Percentiles rank a stretch among this genome's conserved stretches.
These are phyloP conservation scores for Minunthozetes semirufus DNA, from an alignment of 2,888 invertebrate species.

Conservation along the genomic window DNA sequence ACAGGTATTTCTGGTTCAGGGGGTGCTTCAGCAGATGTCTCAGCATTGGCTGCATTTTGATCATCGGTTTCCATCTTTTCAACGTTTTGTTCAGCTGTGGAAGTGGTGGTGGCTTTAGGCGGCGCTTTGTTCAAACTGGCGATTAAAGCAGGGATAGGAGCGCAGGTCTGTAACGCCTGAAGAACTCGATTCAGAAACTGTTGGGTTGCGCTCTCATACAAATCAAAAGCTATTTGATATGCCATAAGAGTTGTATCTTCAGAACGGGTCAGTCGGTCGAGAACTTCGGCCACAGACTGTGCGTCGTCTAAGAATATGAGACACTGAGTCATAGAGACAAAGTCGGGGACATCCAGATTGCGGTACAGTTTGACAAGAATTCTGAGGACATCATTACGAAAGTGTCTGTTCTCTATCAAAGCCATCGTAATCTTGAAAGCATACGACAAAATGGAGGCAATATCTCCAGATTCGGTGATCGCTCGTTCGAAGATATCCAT, in stretches of 20 bases:
- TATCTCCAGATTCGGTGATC: slow-evolving; percentile 77
- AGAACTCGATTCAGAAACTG: slow-evolving; percentile 84
- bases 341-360: slow-evolving; percentile 82
- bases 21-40: slow-evolving; percentile 13
- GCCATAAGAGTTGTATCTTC: slow-evolving; percentile 82
- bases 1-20: slow-evolving; percentile 14
- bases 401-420: slow-evolving; percentile 84
- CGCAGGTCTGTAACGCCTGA: slow-evolving; percentile 70
- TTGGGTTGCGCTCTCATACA: slow-evolving; percentile 98
- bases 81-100: slow-evolving; percentile 30
- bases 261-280: slow-evolving; percentile 69
- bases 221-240: slow-evolving; percentile 97
- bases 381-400: slow-evolving; percentile 80
- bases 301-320: slow-evolving; percentile 94
- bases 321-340: slow-evolving; percentile 95
- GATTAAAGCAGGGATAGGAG: slow-evolving; percentile 60
- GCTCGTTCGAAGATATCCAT: slow-evolving; percentile 94
- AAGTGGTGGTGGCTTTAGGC: slow-evolving; percentile 34
- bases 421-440: slow-evolving; percentile 96
- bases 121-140: slow-evolving; percentile 24
- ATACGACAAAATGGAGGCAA: slow-evolving; percentile 81
- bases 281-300: slow-evolving; percentile 79
- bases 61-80: slow-evolving; percentile 42
- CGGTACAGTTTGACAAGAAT: slow-evolving; percentile 83
- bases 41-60: background rate